Percentiles rank a stretch among this genome's conserved stretches.
Conservation (phyloP, 1,140 invertebrate genomes). For the Sycophaga agraensis region DNA sequence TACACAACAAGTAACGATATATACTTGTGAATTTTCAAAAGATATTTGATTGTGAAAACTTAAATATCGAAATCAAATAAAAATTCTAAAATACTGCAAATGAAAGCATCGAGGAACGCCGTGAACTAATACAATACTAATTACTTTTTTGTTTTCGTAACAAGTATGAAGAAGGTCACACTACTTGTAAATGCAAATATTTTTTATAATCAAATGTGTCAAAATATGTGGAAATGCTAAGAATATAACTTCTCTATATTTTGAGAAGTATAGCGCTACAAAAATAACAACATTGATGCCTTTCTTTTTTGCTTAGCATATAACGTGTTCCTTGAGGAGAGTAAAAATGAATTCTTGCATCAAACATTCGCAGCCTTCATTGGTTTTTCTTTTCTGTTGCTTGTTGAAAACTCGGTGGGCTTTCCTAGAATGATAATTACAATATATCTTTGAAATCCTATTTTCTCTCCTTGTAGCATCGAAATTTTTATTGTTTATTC, state of each 20-base stretch:
- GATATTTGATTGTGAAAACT: not conserved
- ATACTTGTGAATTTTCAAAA: constrained; percentile 10
- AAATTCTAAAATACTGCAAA: constrained; percentile 30
- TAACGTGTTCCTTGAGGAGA: constrained; percentile 3
- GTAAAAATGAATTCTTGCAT: constrained; percentile 20
- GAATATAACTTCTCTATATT: constrained; percentile 17
- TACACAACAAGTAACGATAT: constrained; percentile 16
- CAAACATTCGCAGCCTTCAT: constrained; percentile 34
- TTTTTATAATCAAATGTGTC: constrained; percentile 21
- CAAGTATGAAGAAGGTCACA: constrained; percentile 12
- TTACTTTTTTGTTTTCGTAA: constrained; percentile 12
- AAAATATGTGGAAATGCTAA: constrained; percentile 26
- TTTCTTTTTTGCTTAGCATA: constrained; percentile 23
- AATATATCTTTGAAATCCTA: not conserved
- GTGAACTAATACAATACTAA: constrained; percentile 11
- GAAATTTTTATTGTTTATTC: not conserved
- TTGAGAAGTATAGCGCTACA: constrained; percentile 29
- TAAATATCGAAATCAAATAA: no score
- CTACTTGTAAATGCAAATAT: constrained; percentile 28
- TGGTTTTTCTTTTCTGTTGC: constrained; percentile 63
- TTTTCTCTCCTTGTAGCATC: not conserved
- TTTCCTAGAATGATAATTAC: constrained; percentile 62
- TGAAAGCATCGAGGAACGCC: constrained; percentile 15
- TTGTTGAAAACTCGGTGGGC: constrained; percentile 73
- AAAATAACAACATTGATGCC: constrained; percentile 31